A percentile compares a stretch with the other conserved stretches of the same genome.
These are phyloP conservation scores for Pungitius pungitius DNA, from an alignment of 2,113 vertebrate species.

Conservation along the genomic window DNA sequence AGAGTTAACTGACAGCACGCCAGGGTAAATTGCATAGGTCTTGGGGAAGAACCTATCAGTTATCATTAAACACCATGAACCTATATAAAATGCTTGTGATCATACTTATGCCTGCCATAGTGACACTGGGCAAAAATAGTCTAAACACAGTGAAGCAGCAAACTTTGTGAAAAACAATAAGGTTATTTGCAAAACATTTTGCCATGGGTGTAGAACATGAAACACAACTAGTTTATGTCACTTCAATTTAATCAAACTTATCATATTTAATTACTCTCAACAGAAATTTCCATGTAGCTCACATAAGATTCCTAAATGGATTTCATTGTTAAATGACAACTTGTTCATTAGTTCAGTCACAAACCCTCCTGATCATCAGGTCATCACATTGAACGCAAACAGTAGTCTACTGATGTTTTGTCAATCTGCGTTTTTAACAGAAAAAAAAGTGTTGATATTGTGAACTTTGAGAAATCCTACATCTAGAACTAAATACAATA, in stretches of 20 bases:
- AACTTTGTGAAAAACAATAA: not conserved
- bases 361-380: not conserved
- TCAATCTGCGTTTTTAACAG: slow-evolving; percentile 10
- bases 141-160: not conserved
- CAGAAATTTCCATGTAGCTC: slow-evolving; percentile 8
- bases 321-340: slow-evolving; percentile 15
- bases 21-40: too few species aligned
- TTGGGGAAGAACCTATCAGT: too few species aligned
- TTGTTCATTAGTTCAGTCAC: slow-evolving; percentile 10
- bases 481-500: slow-evolving; percentile 12
- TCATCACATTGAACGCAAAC: slow-evolving; percentile 30
- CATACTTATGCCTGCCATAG: too few species aligned
- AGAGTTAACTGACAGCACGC: too few species aligned
- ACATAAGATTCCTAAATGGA: slow-evolving; percentile 19
- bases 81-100: too few species aligned
- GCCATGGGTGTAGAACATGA: not conserved
- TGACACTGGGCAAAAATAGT: not conserved
- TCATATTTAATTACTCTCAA: slow-evolving; percentile 28
- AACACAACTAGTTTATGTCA: slow-evolving; percentile 20
- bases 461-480: slow-evolving; percentile 28
- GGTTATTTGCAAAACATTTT: too few species aligned
- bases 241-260: slow-evolving; percentile 55
- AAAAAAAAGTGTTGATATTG: slow-evolving; percentile 53
- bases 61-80: too few species aligned
- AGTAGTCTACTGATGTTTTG: not conserved